Base-by-base conservation (phyloP, 2,797 vertebrate genomes). In the Kryptopterus vitreolus region DNA sequence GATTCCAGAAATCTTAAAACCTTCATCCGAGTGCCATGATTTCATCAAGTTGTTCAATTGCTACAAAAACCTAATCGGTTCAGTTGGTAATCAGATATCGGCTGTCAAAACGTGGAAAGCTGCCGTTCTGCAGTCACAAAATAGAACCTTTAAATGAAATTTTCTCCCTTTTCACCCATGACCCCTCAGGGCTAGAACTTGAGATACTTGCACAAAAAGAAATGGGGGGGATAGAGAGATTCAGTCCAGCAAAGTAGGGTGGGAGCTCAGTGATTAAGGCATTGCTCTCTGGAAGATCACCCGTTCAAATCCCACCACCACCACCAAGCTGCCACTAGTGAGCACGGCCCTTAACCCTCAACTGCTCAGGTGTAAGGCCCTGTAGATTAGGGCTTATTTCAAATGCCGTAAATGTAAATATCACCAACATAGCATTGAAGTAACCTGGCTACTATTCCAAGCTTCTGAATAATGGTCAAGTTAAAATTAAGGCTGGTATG, bases 31-130 rank as follows among this genome's bases (percentile, higher is more conserved):
- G 11, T 13, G 29, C 4, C 9, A 53, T 33, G 18, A 53, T 71
- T 53, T 70, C 8, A 69, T 18, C 43, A 70, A 48, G 43, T 48
- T 31, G 68, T 31, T 70, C 46, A 26, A 29, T 52, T 20, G 24
- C 46, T 31, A 70, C 46, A 52, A 52, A 52, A 31, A 0, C 26
- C 68, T 70, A 70, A 70, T 70, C 68, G 12, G 46, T 52, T 70
- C 16, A 12, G 24, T 52, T 20, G 20, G 66, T 29, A 31, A 70
- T 52, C 8, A 52, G 24, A 70, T 31, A 70, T 26, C 4, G 24
- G 18, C 8, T 52, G 48, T 52, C 68, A 22, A 69, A 71, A 71
- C 33, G 29, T 52, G 24, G 20, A 52, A 70, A 5, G 3, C 16
- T 15, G 9, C 18, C 12, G 29, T n/a, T 24, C 24, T 70, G 46